These are phyloP conservation scores for Glareola pratincola DNA, from an alignment of 2,113 vertebrate genomes.

Conservation along the genomic window DNA sequence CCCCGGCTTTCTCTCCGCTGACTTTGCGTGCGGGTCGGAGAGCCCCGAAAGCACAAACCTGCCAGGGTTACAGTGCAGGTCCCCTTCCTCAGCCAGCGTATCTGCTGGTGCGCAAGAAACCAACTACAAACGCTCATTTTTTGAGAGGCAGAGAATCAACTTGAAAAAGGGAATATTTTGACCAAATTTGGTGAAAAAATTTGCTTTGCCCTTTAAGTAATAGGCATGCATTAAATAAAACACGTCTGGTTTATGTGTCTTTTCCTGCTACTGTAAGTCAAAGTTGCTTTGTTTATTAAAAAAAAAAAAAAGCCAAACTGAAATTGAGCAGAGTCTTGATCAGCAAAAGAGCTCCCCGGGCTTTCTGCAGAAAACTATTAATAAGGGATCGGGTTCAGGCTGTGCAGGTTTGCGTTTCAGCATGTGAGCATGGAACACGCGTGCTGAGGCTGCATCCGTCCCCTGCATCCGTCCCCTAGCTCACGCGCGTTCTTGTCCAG, in stretches of 20 bases:
- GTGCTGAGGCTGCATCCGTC: fast-evolving
- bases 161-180: neutral
- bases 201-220: slow-evolving; percentile 1
- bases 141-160: neutral
- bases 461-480: fast-evolving
- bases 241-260: neutral
- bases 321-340: neutral
- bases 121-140: neutral
- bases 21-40: neutral
- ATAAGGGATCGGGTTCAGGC: neutral
- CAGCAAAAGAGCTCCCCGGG: neutral
- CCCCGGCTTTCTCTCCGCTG: neutral
- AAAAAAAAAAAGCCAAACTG: neutral
- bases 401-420: neutral
- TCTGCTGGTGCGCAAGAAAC: neutral
- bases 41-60: neutral
- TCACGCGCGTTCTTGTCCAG: fast-evolving
- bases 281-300: neutral
- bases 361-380: neutral
- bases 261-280: slow-evolving; percentile 2
- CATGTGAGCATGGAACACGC: fast-evolving
- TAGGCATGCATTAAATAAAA: neutral
- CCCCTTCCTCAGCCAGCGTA: neutral
- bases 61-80: fast-evolving
- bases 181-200: slow-evolving; percentile 54